phyloP scores from a whole-genome alignment of 2,113 vertebrate species.

The Symphodus melops region DNA sequence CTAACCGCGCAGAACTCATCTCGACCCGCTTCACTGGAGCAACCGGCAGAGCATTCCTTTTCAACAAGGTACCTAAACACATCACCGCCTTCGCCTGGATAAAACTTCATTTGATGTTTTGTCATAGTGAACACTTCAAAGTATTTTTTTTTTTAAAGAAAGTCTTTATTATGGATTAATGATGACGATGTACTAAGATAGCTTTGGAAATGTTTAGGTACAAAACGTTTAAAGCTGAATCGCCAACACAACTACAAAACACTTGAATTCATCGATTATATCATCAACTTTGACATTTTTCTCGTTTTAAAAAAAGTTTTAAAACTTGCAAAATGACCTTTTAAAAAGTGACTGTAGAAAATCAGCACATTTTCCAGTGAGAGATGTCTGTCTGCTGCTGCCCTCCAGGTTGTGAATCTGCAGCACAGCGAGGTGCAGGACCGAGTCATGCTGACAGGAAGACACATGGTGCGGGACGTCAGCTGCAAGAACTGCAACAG shows the following conservation, averaged over 20 bases:
- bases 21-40: constrained; percentile 98
- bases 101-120: too few relatives aligned
- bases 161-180: not conserved
- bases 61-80: constrained; percentile 89
- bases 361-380: not conserved
- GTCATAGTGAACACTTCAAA: too few relatives aligned
- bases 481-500: constrained; percentile 99
- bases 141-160: too few relatives aligned
- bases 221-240: not conserved
- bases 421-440: constrained; percentile 99
- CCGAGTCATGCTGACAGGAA: constrained; percentile 96
- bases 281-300: too few relatives aligned
- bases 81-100: not conserved
- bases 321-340: not conserved
- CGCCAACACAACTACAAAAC: too few relatives aligned
- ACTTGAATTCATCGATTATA: too few relatives aligned
- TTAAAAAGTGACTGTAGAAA: not conserved
- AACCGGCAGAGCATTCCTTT: constrained; percentile 95
- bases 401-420: constrained; percentile 93
- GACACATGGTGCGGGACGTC: constrained; percentile 98
- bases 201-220: not conserved
- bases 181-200: not conserved
- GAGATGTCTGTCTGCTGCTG: not conserved
- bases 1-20: constrained; percentile 96
- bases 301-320: not conserved